Conservation (phyloP, 2,888 invertebrate genomes). For the Pammene aurita region DNA sequence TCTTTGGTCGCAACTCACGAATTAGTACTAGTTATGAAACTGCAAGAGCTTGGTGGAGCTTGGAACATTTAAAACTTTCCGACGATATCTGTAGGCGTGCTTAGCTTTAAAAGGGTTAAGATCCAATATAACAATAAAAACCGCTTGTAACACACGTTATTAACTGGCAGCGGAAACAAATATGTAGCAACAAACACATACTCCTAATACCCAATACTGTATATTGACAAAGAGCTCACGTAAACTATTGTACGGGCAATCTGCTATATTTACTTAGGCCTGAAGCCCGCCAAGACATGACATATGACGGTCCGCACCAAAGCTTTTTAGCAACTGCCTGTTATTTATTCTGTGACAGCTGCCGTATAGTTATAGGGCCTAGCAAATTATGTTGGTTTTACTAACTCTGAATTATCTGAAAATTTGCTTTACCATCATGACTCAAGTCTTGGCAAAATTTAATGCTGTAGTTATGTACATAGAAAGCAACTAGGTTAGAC, state of each 20-base stretch:
- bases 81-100: neutral
- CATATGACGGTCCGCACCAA: neutral
- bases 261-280: slow-evolving; percentile 25
- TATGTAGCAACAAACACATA: slow-evolving; percentile 28
- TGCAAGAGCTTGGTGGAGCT: too few species aligned
- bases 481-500: too few species aligned
- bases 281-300: neutral
- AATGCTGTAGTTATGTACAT: too few species aligned
- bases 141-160: slow-evolving; percentile 11
- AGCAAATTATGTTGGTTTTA: too few species aligned
- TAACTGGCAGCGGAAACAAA: slow-evolving; percentile 27
- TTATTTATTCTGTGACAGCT: too few species aligned
- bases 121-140: neutral
- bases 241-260: slow-evolving; percentile 29
- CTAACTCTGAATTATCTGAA: too few species aligned
- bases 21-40: too few species aligned
- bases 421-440: too few species aligned
- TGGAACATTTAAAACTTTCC: too few species aligned
- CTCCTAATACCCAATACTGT: slow-evolving; percentile 19
- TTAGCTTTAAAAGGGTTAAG: neutral
- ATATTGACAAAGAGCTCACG: slow-evolving; percentile 19
- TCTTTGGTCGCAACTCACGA: too few species aligned
- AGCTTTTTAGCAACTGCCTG: neutral
- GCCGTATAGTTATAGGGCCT: too few species aligned
- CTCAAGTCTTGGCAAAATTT: too few species aligned